These are phyloP conservation scores for Mustela nigripes DNA, from an alignment of 2,113 vertebrate species.

Conservation along the genomic window DNA sequence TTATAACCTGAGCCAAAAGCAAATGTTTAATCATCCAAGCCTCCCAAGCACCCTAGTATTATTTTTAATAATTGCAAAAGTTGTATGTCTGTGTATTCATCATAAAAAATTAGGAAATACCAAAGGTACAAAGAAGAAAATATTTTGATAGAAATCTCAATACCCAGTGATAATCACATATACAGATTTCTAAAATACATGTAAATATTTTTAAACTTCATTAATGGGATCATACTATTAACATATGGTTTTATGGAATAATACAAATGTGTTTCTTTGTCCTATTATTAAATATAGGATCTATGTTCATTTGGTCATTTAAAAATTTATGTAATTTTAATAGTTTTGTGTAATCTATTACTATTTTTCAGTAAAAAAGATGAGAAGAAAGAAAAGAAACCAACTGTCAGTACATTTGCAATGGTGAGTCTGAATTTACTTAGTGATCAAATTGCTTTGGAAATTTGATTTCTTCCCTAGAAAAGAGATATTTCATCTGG, in stretches of 20 bases:
- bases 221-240: constrained; percentile 1
- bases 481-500: constrained; percentile 7
- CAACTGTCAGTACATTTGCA: constrained; percentile 72
- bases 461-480: neutral
- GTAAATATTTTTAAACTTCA: constrained; percentile 35
- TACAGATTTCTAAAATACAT: constrained; percentile 14
- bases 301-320: neutral
- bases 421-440: constrained; percentile 77
- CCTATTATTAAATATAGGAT: neutral
- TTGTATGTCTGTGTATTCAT: neutral
- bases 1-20: too few relatives aligned
- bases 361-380: constrained; percentile 76
- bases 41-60: neutral
- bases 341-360: constrained; percentile 53
- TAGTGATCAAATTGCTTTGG: neutral
- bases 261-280: neutral
- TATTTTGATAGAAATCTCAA: constrained; percentile 47
- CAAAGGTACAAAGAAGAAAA: constrained; percentile 36
- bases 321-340: neutral
- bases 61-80: constrained; percentile 15
- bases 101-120: constrained; percentile 60
- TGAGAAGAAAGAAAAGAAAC: constrained; percentile 77
- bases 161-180: neutral
- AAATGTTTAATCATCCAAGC: too few relatives aligned
- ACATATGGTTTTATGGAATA: neutral